These are phyloP conservation scores for Drosophila simulans DNA, from an alignment of 1,140 invertebrate species.

Conservation along the genomic window DNA sequence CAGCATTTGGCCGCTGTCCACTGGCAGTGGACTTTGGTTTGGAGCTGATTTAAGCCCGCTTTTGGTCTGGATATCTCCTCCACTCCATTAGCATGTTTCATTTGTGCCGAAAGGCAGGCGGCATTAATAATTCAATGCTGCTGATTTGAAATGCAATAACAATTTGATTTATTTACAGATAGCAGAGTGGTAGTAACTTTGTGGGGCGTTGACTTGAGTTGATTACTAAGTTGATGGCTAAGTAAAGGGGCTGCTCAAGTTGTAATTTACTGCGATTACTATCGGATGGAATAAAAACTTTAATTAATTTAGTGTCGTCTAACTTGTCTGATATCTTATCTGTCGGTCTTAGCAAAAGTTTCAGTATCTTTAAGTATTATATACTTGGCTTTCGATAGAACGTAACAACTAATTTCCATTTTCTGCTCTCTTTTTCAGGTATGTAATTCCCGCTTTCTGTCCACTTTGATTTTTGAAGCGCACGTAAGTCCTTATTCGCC, in stretches of 20 bases:
- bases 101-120: conserved; percentile 27
- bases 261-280: conserved; percentile 22
- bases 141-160: conserved; percentile 65
- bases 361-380: background rate
- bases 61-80: conserved; percentile 19
- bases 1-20: conserved; percentile 64
- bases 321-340: background rate
- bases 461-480: conserved; percentile 42
- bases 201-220: conserved; percentile 19
- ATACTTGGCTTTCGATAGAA: background rate
- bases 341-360: background rate
- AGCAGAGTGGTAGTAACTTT: conserved; percentile 17
- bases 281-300: conserved; percentile 4
- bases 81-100: conserved; percentile 45
- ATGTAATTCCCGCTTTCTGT: conserved; percentile 43
- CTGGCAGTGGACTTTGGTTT: conserved; percentile 46
- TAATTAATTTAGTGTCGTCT: conserved; percentile 12
- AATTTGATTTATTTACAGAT: conserved; percentile 71
- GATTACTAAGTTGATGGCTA: conserved; percentile 11
- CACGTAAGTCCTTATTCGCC: conserved; percentile 59
- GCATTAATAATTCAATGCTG: conserved; percentile 66
- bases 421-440: conserved; percentile 52
- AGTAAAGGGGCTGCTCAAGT: background rate
- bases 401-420: conserved; percentile 3
- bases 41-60: conserved; percentile 38